Percentiles rank a stretch among this genome's conserved stretches.
phyloP scores from a whole-genome alignment of 2,888 invertebrate species.

The Oligia fasciuncula region DNA sequence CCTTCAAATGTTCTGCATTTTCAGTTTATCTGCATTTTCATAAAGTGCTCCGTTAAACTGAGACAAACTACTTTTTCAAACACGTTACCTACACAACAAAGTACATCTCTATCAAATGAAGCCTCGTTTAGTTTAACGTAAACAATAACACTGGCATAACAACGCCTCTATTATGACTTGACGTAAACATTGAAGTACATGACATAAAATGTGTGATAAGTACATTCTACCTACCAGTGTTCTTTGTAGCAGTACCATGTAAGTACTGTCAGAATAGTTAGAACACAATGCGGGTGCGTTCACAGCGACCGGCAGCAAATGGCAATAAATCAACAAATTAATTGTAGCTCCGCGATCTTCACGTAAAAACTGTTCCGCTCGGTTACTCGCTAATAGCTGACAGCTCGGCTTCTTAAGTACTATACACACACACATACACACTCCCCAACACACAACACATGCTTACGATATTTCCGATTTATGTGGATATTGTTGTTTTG shows the following conservation, averaged over 20 bases:
- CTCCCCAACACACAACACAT: no score
- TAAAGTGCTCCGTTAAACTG: not conserved
- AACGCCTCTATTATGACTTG: not conserved
- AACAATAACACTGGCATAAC: conserved; percentile 15
- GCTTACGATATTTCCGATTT: not conserved
- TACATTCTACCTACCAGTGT: not conserved
- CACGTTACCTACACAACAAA: not conserved
- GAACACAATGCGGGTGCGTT: not conserved
- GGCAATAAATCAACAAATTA: conserved; percentile 66
- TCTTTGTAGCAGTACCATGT: not conserved
- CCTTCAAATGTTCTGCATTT: not conserved
- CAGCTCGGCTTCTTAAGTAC: conserved; percentile 29
- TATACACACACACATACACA: not conserved
- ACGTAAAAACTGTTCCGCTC: conserved; percentile 51
- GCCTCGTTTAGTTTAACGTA: not conserved
- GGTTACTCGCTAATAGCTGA: conserved; percentile 49
- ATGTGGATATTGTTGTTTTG: not conserved
- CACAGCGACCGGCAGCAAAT: conserved; percentile 15
- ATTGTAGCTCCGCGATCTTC: conserved; percentile 45
- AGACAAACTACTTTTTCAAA: not conserved
- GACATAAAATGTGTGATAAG: not conserved
- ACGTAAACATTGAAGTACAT: conserved; percentile 1
- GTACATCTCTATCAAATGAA: not conserved
- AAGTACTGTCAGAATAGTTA: not conserved
- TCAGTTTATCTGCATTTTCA: no score